A percentile compares a stretch with the other conserved stretches of the same genome.
Conservation (phyloP, 2,113 vertebrate genomes). For the Microcebus tavaratra region DNA sequence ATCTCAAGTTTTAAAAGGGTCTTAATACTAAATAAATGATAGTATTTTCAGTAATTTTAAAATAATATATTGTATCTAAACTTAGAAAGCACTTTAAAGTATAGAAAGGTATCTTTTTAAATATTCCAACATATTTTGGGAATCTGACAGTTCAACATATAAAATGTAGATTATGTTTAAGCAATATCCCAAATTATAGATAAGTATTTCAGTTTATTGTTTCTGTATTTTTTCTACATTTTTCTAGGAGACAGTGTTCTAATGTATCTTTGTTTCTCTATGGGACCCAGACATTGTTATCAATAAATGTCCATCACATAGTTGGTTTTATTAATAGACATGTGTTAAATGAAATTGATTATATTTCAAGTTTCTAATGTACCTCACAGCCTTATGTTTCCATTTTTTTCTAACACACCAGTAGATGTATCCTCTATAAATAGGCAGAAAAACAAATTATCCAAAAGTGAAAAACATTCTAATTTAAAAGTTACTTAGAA, state of each 20-base stretch:
- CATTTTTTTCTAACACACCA: neutral
- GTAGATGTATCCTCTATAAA: neutral
- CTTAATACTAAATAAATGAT: constrained; percentile 54
- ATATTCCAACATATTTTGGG: neutral
- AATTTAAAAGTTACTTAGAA: neutral
- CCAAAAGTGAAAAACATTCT: neutral
- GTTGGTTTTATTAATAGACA: neutral
- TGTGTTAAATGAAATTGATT: neutral
- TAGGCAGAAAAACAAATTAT: neutral
- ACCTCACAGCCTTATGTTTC: neutral
- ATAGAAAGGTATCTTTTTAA: neutral
- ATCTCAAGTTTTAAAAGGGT: constrained; percentile 33
- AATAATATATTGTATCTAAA: constrained; percentile 32
- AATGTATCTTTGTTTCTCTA: neutral
- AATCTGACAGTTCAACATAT: neutral
- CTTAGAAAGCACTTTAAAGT: constrained; percentile 10
- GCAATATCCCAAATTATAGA: neutral
- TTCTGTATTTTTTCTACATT: neutral
- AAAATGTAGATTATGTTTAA: neutral
- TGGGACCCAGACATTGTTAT: neutral
- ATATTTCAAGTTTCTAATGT: neutral
- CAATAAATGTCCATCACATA: neutral
- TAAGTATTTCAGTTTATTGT: neutral
- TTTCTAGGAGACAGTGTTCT: neutral
- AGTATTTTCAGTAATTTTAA: constrained; percentile 51